phyloP scores from a whole-genome alignment of 2,888 invertebrate species.

The Erebia aethiops region DNA sequence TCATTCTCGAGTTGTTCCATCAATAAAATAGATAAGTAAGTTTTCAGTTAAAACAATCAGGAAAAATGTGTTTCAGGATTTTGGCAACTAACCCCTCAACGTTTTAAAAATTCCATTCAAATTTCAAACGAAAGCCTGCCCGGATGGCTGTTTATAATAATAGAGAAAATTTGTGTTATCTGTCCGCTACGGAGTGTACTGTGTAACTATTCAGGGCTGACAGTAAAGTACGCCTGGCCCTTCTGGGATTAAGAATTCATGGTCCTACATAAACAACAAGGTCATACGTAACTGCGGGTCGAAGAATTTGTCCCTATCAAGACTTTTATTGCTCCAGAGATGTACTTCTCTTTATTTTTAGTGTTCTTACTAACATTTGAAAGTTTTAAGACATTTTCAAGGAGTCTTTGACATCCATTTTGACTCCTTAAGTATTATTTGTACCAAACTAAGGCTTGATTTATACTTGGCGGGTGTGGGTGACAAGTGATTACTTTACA shows the following conservation, averaged over 20 bases:
- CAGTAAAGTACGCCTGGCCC: constrained; percentile 22
- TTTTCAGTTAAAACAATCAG: no score
- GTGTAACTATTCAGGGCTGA: constrained; percentile 19
- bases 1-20: no score
- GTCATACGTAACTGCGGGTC: constrained; percentile 23
- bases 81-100: no score
- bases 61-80: no score
- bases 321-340: constrained; percentile 21
- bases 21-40: no score
- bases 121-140: no score
- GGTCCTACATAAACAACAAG: constrained; percentile 25
- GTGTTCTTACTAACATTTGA: constrained; percentile 4
- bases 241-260: constrained; percentile 23
- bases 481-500: no score
- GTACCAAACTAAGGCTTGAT: no score
- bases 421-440: not conserved
- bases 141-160: not conserved
- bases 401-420: not conserved
- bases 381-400: constrained; percentile 7
- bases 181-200: not conserved
- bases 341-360: constrained; percentile 21
- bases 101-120: no score
- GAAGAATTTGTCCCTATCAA: constrained; percentile 26
- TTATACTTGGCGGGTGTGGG: no score
- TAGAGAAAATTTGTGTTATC: constrained; percentile 2